Evolutionary conservation across 2,797 vertebrate species (phyloP).

Genomic region (Cheirogaleus major): DNA sequence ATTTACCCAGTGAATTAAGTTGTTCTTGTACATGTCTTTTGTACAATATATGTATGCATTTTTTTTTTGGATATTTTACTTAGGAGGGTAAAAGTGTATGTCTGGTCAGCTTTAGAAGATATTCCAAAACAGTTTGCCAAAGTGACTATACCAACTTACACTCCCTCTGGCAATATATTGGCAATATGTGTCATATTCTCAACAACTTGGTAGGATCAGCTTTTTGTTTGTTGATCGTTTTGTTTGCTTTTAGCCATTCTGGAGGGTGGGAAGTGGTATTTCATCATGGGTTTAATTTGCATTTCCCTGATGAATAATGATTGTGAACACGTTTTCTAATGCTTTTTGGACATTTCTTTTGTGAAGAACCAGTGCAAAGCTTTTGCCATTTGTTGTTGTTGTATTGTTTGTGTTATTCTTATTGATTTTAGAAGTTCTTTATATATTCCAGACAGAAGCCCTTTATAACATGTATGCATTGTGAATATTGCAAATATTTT

Average conservation of each 20-base stretch:
- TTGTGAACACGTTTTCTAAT: not conserved
- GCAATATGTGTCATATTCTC: not conserved
- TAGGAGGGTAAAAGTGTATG: not conserved
- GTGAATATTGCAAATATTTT: slow-evolving; percentile 3
- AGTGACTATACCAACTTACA: not conserved
- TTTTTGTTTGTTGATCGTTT: not conserved
- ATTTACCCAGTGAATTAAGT: not conserved
- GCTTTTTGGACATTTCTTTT: not conserved
- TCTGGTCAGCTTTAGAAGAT: not conserved
- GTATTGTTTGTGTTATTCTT: not conserved
- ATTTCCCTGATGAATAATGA: slow-evolving; percentile 14
- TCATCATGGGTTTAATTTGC: not conserved
- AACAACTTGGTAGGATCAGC: not conserved
- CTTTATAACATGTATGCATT: not conserved
- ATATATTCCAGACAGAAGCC: not conserved
- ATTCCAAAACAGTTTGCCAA: not conserved
- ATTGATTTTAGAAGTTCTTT: slow-evolving; percentile 20
- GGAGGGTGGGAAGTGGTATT: not conserved
- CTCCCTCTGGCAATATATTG: not conserved
- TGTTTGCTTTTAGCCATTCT: not conserved
- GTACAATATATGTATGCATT: not conserved
- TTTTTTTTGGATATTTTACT: slow-evolving; percentile 33
- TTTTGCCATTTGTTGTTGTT: slow-evolving; percentile 30
- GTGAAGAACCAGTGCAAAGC: not conserved
- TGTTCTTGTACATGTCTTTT: not conserved